phyloP scores from a whole-genome alignment of 2,113 vertebrate species.

The Tautogolabrus adspersus region DNA sequence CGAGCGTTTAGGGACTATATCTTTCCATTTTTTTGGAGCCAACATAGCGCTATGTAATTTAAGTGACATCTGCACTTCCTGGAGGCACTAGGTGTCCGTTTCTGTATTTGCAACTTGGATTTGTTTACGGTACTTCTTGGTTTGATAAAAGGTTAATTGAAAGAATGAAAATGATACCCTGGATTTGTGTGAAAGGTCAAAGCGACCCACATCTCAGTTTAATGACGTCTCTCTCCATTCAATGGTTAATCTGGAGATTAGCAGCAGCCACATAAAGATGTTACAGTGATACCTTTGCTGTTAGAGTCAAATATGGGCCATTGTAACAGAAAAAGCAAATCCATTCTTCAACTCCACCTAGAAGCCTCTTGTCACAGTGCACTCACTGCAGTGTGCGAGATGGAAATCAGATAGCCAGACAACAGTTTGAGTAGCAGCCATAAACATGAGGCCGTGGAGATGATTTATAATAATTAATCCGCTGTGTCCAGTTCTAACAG shows the following conservation, averaged over 20 bases:
- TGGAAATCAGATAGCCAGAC: conserved; percentile 46
- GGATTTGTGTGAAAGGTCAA: conserved; percentile 37
- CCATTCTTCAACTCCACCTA: conserved; percentile 35
- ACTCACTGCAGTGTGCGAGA: conserved; percentile 18
- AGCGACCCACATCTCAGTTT: conserved; percentile 15
- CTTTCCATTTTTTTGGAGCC: too few relatives aligned
- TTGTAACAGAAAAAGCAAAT: conserved; percentile 40
- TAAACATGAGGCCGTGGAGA: conserved; percentile 70
- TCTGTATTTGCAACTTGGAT: too few relatives aligned
- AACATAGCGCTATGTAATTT: too few relatives aligned
- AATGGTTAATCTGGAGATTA: conserved; percentile 60
- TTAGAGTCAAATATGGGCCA: conserved; percentile 62
- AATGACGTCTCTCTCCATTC: conserved; percentile 32
- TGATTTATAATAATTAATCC: conserved; percentile 85
- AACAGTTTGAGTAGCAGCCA: conserved; percentile 52
- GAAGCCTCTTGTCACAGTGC: neutral
- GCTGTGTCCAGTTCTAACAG: conserved; percentile 62
- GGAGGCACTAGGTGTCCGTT: too few relatives aligned
- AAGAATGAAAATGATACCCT: conserved; percentile 12
- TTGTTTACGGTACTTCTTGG: neutral
- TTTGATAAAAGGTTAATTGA: neutral
- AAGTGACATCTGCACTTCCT: too few relatives aligned
- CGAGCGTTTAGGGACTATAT: too few relatives aligned
- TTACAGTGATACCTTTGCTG: conserved; percentile 54
- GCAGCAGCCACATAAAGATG: conserved; percentile 49